These are phyloP conservation scores for Cyclura pinguis DNA, from an alignment of 2,797 vertebrate species.

Conservation along the genomic window DNA sequence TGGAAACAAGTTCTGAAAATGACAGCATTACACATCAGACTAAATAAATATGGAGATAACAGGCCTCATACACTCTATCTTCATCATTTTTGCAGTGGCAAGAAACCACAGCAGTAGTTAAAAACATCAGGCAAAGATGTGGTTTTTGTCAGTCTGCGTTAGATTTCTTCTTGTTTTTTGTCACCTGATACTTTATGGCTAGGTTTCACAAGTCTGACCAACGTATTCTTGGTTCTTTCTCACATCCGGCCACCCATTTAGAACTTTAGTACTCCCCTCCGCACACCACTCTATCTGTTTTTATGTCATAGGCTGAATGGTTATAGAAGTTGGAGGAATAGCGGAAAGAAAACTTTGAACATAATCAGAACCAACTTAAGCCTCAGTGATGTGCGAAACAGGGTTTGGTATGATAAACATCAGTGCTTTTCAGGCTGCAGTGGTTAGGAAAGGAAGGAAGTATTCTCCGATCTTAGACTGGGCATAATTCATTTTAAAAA, in stretches of 20 bases:
- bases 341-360: not conserved
- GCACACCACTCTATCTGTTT: not conserved
- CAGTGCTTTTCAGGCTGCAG: not conserved
- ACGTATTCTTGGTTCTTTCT: constrained; percentile 56
- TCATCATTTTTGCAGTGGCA: constrained; percentile 72
- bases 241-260: not conserved
- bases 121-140: constrained; percentile 62
- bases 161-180: not conserved
- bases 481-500: not conserved
- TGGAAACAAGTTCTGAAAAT: constrained; percentile 25
- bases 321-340: not conserved
- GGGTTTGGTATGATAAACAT: not conserved
- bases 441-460: constrained; percentile 29
- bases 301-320: not conserved
- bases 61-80: constrained; percentile 73
- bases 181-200: constrained; percentile 41
- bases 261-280: not conserved
- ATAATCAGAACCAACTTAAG: not conserved
- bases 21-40: constrained; percentile 55
- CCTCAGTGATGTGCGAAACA: not conserved
- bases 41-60: constrained; percentile 74
- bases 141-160: constrained; percentile 64
- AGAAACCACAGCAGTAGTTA: constrained; percentile 72
- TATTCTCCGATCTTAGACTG: not conserved
- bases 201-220: constrained; percentile 58